These are phyloP conservation scores for Megaceryle maxima DNA, from an alignment of 2,113 vertebrate genomes.

Conservation along the genomic window DNA sequence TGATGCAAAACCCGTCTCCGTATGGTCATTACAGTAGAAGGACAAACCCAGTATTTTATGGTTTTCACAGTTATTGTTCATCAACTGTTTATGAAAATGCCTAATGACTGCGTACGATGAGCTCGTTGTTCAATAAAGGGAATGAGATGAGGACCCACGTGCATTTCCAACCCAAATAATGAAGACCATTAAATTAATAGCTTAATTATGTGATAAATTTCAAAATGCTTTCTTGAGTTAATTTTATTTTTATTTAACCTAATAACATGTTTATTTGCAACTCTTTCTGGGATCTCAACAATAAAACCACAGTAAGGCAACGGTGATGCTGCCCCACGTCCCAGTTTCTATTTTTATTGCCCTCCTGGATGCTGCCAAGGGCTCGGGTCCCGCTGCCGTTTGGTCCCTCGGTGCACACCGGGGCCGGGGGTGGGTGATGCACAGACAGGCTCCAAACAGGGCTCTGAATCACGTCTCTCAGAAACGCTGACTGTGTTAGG, in stretches of 20 bases:
- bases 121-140: neutral
- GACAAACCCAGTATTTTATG: conserved; percentile 40
- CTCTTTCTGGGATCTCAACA: neutral
- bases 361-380: neutral
- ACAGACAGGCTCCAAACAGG: neutral
- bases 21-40: conserved; percentile 32
- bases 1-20: neutral
- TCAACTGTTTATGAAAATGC: conserved; percentile 37
- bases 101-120: neutral
- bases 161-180: neutral
- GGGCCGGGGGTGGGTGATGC: neutral
- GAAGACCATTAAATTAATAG: conserved; percentile 45
- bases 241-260: conserved; percentile 28
- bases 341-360: neutral
- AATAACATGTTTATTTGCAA: neutral
- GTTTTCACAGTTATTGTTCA: conserved; percentile 53
- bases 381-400: neutral
- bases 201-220: conserved; percentile 22
- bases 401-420: rapidly evolving
- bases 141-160: neutral
- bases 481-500: rapidly evolving
- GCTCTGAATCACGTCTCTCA: neutral
- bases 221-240: neutral
- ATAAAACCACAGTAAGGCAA: neutral
- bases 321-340: neutral